phyloP scores from a whole-genome alignment of 2,888 invertebrate genomes.

The Frankliniella fusca region DNA sequence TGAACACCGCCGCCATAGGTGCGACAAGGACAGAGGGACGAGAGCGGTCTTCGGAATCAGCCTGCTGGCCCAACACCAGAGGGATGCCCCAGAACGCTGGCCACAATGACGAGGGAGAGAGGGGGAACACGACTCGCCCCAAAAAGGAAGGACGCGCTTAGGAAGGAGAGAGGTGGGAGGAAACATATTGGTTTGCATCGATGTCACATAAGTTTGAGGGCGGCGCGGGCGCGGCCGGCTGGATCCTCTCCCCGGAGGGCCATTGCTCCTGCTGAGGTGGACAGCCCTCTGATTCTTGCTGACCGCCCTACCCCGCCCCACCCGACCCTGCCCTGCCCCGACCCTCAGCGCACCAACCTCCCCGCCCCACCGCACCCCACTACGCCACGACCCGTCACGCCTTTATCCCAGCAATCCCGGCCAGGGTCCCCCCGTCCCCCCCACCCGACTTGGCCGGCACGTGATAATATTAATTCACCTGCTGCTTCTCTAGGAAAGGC shows the following conservation, averaged over 20 bases:
- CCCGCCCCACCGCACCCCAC: background rate
- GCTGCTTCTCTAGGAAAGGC: too few species aligned
- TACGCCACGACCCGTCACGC: background rate
- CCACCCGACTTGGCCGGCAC: too few species aligned
- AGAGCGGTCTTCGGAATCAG: too few species aligned
- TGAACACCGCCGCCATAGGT: too few species aligned
- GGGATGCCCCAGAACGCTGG: background rate
- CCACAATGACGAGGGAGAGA: background rate
- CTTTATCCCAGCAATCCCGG: too few species aligned
- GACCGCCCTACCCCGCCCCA: background rate
- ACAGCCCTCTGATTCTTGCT: background rate
- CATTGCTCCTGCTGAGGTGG: too few species aligned
- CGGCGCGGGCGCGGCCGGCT: background rate
- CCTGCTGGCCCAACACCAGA: background rate
- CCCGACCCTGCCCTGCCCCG: background rate
- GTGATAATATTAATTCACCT: too few species aligned
- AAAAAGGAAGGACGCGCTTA: background rate
- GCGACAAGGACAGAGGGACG: too few species aligned
- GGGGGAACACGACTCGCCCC: too few species aligned
- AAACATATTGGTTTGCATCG: slow-evolving; percentile 26
- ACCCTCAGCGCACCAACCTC: too few species aligned
- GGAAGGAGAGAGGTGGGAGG: background rate
- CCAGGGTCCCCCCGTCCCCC: too few species aligned
- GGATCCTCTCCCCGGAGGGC: too few species aligned
- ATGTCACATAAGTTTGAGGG: slow-evolving; percentile 22